Conservation (phyloP, 2,888 invertebrate species). For the Nymphalis urticae region DNA sequence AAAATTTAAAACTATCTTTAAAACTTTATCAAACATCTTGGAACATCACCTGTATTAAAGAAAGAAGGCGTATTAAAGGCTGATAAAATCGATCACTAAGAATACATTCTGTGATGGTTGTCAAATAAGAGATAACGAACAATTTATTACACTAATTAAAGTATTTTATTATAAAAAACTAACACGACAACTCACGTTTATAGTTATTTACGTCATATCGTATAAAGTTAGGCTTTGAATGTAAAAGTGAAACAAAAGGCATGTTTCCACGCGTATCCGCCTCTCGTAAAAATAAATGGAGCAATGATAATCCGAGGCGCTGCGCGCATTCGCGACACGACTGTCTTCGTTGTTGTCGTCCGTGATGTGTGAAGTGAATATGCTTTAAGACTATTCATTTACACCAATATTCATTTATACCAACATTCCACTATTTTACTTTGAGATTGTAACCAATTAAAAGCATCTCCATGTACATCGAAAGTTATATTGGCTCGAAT, state of each 20-base stretch:
- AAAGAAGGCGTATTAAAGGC: no score
- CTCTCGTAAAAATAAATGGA: constrained; percentile 65
- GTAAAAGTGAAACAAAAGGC: constrained; percentile 25
- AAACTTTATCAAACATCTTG: no score
- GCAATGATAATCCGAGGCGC: constrained; percentile 63
- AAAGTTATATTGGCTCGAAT: no score
- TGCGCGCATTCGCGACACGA: constrained; percentile 32
- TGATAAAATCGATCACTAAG: no score
- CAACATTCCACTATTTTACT: no score
- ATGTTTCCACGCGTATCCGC: constrained; percentile 25
- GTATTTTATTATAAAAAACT: constrained; percentile 1
- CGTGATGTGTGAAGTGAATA: not conserved
- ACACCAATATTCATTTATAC: no score
- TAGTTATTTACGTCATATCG: constrained; percentile 16
- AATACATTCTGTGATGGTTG: not conserved
- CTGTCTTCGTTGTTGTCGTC: constrained; percentile 42
- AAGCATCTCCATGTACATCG: no score
- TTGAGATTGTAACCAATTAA: no score
- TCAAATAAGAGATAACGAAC: not conserved
- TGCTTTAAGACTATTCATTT: not conserved
- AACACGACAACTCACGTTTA: constrained; percentile 3
- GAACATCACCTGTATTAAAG: no score
- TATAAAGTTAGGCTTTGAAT: constrained; percentile 24
- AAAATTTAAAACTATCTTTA: no score
- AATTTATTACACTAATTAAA: not conserved